Evolutionary conservation across 2,888 invertebrate species (phyloP), one percentile per base, ranked within the genome.

Genomic region (Clusia tigrina): DNA sequence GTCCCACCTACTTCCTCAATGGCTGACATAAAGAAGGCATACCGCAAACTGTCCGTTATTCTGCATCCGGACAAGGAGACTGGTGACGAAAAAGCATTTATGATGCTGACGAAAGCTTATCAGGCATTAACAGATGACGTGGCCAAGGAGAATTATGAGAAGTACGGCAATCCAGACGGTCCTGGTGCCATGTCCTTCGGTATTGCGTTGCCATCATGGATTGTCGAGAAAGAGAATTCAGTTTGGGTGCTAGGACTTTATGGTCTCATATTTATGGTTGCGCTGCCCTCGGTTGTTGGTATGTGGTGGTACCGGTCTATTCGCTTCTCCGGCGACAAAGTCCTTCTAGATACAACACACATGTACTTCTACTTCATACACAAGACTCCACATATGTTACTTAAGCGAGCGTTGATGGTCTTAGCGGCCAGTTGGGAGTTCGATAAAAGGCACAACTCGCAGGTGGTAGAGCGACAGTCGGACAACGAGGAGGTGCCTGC

Each of bases 271-370:
- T 99, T 99, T 83, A 99, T 99, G 98, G 92, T 99, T 62, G 95
- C 97, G 48, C 85, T 99, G 81, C 95, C 95, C 23, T 92, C 91
- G 60, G 91, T 90, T 67, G 84, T 95, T 67, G 98, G 98, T 54
- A 94, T 93, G 73, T 99, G 99, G 99, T 99, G 99, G 99, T 98
- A 98, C 84, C 90, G 94, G 64, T 97, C 97, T 64, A 98, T 98
- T 72, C 91, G 95, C 74, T 99, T 94, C 85, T 96, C 96, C 61
- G 96, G 96, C 65, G 98, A 99, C 82, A 94, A 97, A 87, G 96
- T 98, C 1, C 86, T 99, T 15, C 85, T 99, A 64, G 95, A 97
- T 78, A 99, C 99, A n/a, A 95, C 96, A 5, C 93, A 96, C 81
- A 89, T 98, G 86, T 99, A 97, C 83, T 95, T 93, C 81, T 95